Evolutionary conservation across 2,113 vertebrate species (phyloP), one percentile per base, ranked within the genome.

Genomic region (Paradoxurus hermaphroditus): DNA sequence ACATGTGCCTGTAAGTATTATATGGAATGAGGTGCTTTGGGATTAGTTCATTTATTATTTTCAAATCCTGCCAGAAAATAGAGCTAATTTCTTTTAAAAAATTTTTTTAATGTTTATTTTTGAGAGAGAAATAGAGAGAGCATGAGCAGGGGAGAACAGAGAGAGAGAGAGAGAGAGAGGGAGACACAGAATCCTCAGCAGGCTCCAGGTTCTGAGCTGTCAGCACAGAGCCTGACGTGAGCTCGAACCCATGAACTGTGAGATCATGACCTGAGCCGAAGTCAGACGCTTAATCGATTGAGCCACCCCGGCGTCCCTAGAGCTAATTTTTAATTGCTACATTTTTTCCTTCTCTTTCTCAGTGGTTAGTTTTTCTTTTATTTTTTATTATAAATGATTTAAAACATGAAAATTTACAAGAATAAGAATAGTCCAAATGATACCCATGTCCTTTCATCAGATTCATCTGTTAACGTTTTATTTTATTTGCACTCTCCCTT

Each of bases 41-140:
- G 7, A 63, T 98, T 87, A 94, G 77, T 96, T 68, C 68, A 90
- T 81, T 83, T 78, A 82, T 85, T 68, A 81, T 84, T 90, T 92
- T 93, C 6, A 83, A 91, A 91, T 91, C n/a, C 10, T 96, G 3
- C 59, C 90, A 29, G 6, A 68, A 79, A 96, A 63, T 79, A 82
- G 34, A 68, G 10, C 44, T 82, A 85, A 25, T 77, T 93, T 41
- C 86, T 16, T 18, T 53, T 15, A 15, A 53, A 53, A 53, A 53
- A 5, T 1, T 95, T 59, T 56, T 59, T 59, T 25, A 23, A 23
- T 18, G 18, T 59, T 59, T 59, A 59, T 25, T 59, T 59, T 23
- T 59, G 56, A 59, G 56, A 59, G 56, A 59, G 56, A 59, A 19
- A 56, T 18, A 56, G 56, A 59, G 18, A 59, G 56, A 25, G 56